These are phyloP conservation scores for Charanyca ferruginea DNA, from an alignment of 2,888 invertebrate species.

Conservation along the genomic window DNA sequence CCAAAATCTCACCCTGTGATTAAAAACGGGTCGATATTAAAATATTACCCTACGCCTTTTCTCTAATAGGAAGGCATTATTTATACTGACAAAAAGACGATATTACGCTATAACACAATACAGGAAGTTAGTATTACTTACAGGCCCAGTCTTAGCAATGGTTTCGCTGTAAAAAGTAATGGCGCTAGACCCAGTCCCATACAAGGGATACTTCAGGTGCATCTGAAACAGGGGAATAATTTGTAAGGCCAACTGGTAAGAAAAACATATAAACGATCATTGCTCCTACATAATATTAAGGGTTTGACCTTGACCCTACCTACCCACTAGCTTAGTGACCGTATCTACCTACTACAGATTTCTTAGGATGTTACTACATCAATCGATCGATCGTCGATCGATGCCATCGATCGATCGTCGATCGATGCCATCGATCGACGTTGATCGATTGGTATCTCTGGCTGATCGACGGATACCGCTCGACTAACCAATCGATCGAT, in stretches of 20 bases:
- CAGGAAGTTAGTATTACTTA: slow-evolving; percentile 71
- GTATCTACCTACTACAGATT: too few species aligned
- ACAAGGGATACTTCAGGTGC: slow-evolving; percentile 87
- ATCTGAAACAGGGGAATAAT: slow-evolving; percentile 72
- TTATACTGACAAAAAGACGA: background rate
- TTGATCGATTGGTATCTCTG: too few species aligned
- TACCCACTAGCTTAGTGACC: too few species aligned
- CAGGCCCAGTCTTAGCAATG: slow-evolving; percentile 82
- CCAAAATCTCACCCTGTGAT: slow-evolving; percentile 87
- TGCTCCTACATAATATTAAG: too few species aligned
- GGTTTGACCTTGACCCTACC: too few species aligned
- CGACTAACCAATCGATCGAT: too few species aligned
- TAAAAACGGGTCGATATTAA: slow-evolving; percentile 1
- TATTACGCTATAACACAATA: background rate
- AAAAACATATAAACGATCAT: background rate
- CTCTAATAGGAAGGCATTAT: background rate
- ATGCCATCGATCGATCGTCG: too few species aligned
- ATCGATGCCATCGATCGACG: too few species aligned
- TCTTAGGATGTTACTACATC: too few species aligned
- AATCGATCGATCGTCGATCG: too few species aligned
- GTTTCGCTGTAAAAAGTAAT: slow-evolving; percentile 85
- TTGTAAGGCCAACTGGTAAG: background rate
- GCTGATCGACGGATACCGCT: too few species aligned
- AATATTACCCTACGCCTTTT: background rate
- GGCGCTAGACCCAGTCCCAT: slow-evolving; percentile 88